Percentiles rank a stretch among this genome's conserved stretches.
phyloP scores from a whole-genome alignment of 2,797 vertebrate species.

The Silurus lanzhouensis region DNA sequence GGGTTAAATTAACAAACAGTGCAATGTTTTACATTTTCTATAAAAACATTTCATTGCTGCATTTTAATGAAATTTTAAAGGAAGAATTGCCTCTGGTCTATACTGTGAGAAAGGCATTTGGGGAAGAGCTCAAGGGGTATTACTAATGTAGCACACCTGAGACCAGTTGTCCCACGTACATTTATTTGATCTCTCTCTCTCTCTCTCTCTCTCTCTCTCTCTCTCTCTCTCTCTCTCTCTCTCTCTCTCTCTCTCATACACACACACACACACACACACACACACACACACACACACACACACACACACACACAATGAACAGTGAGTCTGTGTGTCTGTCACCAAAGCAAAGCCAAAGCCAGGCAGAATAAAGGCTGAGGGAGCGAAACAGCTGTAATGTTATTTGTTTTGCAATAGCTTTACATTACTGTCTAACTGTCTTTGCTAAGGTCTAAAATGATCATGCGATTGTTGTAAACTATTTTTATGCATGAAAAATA shows the following conservation, averaged over 20 bases:
- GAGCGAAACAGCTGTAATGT: neutral
- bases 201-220: neutral
- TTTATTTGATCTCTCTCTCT: neutral
- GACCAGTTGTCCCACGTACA: neutral
- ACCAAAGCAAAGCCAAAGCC: neutral
- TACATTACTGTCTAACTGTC: neutral
- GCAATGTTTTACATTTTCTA: slow-evolving; percentile 1
- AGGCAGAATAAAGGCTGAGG: neutral
- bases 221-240: neutral
- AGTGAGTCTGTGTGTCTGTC: neutral
- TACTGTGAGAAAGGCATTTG: neutral
- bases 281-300: neutral
- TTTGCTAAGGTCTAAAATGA: neutral
- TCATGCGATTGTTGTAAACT: neutral
- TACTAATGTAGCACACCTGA: slow-evolving; percentile 18
- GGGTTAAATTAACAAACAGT: slow-evolving; percentile 1
- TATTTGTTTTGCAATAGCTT: slow-evolving; percentile 22
- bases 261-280: neutral
- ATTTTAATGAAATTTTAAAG: neutral
- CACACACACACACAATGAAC: neutral
- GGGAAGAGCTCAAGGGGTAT: neutral
- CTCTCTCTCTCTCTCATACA: neutral
- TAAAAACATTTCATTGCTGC: slow-evolving; percentile 5
- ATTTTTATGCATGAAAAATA: neutral
- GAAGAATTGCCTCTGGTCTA: neutral